Base-by-base conservation (phyloP, 2,888 invertebrate genomes). In the Catocala nupta region DNA sequence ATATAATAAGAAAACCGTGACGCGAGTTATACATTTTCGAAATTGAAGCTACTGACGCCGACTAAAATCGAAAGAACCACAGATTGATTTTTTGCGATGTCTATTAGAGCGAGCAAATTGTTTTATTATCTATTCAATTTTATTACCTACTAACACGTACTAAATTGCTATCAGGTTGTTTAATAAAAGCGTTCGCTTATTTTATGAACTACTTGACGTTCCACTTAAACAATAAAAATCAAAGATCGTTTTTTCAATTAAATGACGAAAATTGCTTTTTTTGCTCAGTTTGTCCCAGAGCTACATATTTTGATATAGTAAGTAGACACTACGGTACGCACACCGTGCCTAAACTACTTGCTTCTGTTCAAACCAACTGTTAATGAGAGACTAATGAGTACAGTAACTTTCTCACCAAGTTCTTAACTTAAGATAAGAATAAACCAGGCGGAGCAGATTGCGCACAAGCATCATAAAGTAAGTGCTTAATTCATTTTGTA, bases 401-500 rank as follows among this genome's bases (percentile, higher is more conserved):
- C 47, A 47, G 4, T n/a, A 47, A 44, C 44, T 44, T 44, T 44
- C 44, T 10, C n/a, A 44, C 44, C 36, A 39, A 39, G 36, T 39
- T 39, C 36, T 39, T 39, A 8, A 39, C 36, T 39, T 55, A 56
- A 48, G 5, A 12, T 56, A 34, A 48, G 11, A 42, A 9, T 36
- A 36, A 9, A 25, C 11, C 33, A 33, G 6, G n/a, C 36, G 12
- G 10, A 39, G 8, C 39, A n/a, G 33, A 51, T 36, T 43, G 43
- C 8, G 9, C 34, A 16, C 25, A 53, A 3, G 45, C 34, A 25
- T 13, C 47, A 49, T 48, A 56, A 49, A 49, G 34, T 33, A 51
- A 50, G 16, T 64, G 25, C 53, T 51, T 67, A 75, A 71, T 65
- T 63, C 52, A 61, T 65, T 65, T 53, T 54, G 8, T 47, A 68